Evolutionary conservation across 2,797 vertebrate species (phyloP).

Genomic region (Spinus pinus): DNA sequence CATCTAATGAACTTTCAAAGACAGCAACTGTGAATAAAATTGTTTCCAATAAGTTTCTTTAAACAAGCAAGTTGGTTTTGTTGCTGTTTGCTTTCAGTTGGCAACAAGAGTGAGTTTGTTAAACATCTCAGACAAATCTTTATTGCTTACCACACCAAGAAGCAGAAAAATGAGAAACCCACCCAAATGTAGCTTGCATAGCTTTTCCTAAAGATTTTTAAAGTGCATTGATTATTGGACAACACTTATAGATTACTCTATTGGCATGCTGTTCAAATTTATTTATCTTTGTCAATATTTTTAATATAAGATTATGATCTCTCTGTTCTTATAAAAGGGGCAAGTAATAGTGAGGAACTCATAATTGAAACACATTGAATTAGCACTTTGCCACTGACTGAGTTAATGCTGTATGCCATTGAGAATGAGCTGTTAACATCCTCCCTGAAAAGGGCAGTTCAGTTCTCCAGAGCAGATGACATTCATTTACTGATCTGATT

Average conservation of each 20-base stretch:
- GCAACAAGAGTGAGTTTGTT: not conserved
- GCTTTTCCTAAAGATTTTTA: not conserved
- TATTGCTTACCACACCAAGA: not conserved
- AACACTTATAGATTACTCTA: not conserved
- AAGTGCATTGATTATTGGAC: not conserved
- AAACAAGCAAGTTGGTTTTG: not conserved
- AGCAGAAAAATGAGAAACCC: not conserved
- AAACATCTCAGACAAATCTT: not conserved
- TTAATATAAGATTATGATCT: not conserved
- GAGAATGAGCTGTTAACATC: not conserved
- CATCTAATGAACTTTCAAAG: not conserved
- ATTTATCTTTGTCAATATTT: not conserved
- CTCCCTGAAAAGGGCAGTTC: slow-evolving; percentile 4
- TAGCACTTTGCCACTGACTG: not conserved
- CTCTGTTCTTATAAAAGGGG: not conserved
- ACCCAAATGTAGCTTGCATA: not conserved
- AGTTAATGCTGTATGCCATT: not conserved
- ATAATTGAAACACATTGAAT: not conserved
- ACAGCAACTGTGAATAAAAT: not conserved
- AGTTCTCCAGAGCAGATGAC: slow-evolving; percentile 2
- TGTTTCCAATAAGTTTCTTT: not conserved
- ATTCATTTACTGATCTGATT: slow-evolving; percentile 32
- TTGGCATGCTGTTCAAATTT: not conserved
- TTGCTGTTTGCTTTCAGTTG: not conserved
- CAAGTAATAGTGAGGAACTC: not conserved